phyloP scores from a whole-genome alignment of 2,888 invertebrate species.

The Mesopsocus fuscifrons region DNA sequence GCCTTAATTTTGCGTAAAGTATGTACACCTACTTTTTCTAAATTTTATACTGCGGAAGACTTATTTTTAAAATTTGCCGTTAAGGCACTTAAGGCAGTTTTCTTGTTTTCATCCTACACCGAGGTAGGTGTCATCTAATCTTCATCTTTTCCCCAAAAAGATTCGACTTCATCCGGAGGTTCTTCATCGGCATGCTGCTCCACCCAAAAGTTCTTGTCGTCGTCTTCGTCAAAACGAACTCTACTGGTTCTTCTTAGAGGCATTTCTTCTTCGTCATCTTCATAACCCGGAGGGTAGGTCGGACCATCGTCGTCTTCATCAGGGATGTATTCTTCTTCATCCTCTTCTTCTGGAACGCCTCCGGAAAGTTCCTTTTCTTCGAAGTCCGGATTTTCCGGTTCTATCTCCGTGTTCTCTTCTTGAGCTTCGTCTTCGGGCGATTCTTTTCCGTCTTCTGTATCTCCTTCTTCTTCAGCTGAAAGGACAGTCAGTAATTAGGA shows the following conservation, averaged over 20 bases:
- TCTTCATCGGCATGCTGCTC: background rate
- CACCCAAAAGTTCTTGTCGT: background rate
- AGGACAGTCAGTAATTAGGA: too few relatives aligned
- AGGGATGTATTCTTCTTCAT: background rate
- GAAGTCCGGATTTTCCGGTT: background rate
- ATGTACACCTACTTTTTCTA: too few relatives aligned
- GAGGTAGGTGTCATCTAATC: constrained; percentile 2
- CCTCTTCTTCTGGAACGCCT: background rate
- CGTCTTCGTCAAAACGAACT: constrained; percentile 4
- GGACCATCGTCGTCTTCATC: background rate
- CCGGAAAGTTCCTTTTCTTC: background rate
- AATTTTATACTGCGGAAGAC: too few relatives aligned
- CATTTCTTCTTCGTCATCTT: background rate
- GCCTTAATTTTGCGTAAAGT: too few relatives aligned
- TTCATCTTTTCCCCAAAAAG: constrained; percentile 6
- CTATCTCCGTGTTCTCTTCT: background rate
- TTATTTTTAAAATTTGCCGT: too few relatives aligned
- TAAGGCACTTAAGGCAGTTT: too few relatives aligned
- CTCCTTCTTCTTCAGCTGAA: background rate
- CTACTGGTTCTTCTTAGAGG: constrained; percentile 4
- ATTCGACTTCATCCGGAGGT: background rate
- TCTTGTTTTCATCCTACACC: too few relatives aligned
- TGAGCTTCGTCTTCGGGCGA: background rate
- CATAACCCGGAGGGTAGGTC: background rate
- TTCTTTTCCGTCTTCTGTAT: background rate